Percentiles rank a stretch among this genome's conserved stretches.
These are phyloP conservation scores for Corapipo altera DNA, from an alignment of 2,113 vertebrate species.

Conservation along the genomic window DNA sequence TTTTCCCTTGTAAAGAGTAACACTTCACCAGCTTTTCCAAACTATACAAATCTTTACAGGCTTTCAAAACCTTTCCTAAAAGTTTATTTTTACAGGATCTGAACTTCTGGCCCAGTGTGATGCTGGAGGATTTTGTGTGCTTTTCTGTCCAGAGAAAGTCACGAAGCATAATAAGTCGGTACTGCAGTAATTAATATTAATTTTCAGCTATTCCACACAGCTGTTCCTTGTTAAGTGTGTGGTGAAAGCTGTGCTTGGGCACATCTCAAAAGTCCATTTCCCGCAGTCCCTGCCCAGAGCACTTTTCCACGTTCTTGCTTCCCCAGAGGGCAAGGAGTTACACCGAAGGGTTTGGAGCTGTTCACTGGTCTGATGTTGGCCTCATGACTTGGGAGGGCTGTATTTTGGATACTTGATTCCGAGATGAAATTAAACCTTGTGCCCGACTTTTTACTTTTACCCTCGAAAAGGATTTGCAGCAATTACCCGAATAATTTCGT, in stretches of 20 bases:
- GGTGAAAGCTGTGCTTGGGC: background rate
- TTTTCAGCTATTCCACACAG: background rate
- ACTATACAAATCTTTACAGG: background rate
- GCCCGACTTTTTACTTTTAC: background rate
- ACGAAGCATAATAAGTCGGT: background rate
- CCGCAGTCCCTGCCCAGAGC: background rate
- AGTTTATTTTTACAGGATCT: background rate
- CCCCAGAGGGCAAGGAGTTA: background rate
- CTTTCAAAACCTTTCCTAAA: background rate
- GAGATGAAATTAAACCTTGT: background rate
- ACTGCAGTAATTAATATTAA: background rate
- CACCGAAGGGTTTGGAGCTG: background rate
- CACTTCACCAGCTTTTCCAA: background rate
- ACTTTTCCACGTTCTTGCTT: background rate
- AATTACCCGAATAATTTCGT: background rate
- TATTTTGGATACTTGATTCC: background rate
- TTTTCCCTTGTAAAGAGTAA: background rate
- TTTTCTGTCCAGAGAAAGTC: background rate
- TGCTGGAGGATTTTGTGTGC: background rate
- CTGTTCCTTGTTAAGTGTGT: slow-evolving; percentile 22
- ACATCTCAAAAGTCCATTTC: background rate
- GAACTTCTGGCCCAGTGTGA: background rate
- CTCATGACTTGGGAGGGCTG: background rate
- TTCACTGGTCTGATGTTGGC: background rate
- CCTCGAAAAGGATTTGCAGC: background rate